Conservation (phyloP, 2,113 vertebrate genomes). For the Cynoglossus semilaevis region DNA sequence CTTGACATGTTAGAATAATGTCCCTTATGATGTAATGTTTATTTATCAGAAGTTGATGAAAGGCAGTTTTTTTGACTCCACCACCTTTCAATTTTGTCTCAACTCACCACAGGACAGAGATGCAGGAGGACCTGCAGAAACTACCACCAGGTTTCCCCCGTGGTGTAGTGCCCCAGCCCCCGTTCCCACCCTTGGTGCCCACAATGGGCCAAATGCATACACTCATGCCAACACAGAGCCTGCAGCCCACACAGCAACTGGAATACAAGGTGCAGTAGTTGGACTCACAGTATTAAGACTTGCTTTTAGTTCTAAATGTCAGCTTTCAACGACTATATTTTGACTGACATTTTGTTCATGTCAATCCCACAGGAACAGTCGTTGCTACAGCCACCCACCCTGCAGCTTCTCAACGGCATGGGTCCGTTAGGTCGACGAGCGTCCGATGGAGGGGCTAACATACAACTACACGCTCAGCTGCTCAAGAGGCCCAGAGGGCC, state of each 20-base stretch:
- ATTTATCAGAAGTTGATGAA: no score
- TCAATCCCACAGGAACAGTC: constrained; percentile 86
- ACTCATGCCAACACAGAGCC: constrained; percentile 87
- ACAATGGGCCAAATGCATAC: constrained; percentile 86
- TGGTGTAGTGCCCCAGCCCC: constrained; percentile 82
- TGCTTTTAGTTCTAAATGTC: neutral
- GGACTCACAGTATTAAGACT: neutral
- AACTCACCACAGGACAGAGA: constrained; percentile 81
- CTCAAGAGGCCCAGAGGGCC: constrained; percentile 94
- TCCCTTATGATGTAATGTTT: neutral
- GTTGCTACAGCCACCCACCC: constrained; percentile 92
- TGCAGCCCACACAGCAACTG: constrained; percentile 90
- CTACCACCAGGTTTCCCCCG: constrained; percentile 89
- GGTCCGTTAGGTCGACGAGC: constrained; percentile 95
- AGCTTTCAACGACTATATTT: neutral
- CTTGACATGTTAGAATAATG: neutral
- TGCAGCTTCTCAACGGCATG: constrained; percentile 97
- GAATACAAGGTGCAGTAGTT: constrained; percentile 90
- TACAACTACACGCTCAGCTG: constrained; percentile 94
- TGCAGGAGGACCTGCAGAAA: constrained; percentile 93
- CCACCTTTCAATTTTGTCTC: neutral
- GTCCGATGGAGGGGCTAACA: constrained; percentile 95
- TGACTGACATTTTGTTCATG: neutral
- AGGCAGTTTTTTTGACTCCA: neutral
- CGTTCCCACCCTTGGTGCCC: constrained; percentile 85